Conservation (phyloP, 2,888 invertebrate species). For the Baccha elongata region DNA sequence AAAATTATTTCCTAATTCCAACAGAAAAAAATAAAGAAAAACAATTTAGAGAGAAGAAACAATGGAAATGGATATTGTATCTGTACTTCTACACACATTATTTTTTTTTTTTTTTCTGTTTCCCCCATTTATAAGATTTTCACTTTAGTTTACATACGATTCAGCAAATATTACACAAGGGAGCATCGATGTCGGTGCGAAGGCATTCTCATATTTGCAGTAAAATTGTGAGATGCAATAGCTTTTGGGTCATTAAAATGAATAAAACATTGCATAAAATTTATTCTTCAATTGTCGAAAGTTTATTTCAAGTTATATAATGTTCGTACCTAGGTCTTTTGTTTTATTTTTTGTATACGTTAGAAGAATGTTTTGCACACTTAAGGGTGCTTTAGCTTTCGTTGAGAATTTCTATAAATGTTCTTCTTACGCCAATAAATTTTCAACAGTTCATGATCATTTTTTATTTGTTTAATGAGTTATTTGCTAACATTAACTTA, state of each 20-base stretch:
- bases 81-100: conserved; percentile 27
- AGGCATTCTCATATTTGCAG: conserved; percentile 69
- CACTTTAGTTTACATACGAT: conserved; percentile 72
- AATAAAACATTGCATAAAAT: conserved; percentile 71
- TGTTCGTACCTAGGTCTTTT: no score
- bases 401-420: conserved; percentile 54
- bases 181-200: conserved; percentile 66
- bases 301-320: conserved; percentile 69
- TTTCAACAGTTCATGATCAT: conserved; percentile 39
- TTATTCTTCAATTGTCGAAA: conserved; percentile 71
- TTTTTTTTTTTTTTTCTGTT: conserved; percentile 45
- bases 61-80: conserved; percentile 24
- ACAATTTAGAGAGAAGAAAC: conserved; percentile 47
- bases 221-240: conserved; percentile 69
- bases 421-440: conserved; percentile 64
- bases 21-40: conserved; percentile 21
- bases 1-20: conserved; percentile 25
- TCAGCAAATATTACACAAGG: conserved; percentile 70
- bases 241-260: conserved; percentile 70
- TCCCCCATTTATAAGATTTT: conserved; percentile 34
- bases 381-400: conserved; percentile 70
- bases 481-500: no score
- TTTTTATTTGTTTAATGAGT: no score
- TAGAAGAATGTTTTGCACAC: conserved; percentile 30
- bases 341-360: background rate